These are phyloP conservation scores for Astropecten irregularis DNA, from an alignment of 53 echinoderm and acorn worm genomes.

Conservation along the genomic window DNA sequence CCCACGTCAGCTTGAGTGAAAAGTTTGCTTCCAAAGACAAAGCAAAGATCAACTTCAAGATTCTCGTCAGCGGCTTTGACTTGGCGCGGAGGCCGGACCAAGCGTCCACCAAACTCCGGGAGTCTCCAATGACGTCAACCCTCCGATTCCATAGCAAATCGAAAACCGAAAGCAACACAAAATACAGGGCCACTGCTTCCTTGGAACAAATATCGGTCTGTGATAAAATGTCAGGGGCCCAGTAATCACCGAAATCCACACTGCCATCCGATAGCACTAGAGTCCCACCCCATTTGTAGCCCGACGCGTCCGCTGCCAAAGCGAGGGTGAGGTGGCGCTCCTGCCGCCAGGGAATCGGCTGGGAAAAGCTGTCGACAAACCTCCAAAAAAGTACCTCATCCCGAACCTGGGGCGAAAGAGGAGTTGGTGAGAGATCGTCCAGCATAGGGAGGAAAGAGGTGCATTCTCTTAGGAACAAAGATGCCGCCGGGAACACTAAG, in stretches of 20 bases:
- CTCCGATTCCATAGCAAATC: slow-evolving; percentile 20
- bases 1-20: slow-evolving; percentile 12
- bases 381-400: not conserved
- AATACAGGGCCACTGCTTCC: not conserved
- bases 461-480: slow-evolving; percentile 9
- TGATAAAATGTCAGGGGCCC: not conserved
- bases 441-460: not conserved
- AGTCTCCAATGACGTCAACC: not conserved
- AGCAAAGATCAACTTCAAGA: slow-evolving; percentile 9
- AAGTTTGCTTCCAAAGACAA: slow-evolving; percentile 13
- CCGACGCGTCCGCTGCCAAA: slow-evolving; percentile 1
- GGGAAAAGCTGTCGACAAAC: not conserved
- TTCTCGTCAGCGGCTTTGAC: not conserved
- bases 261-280: not conserved
- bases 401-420: not conserved
- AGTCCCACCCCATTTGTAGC: not conserved
- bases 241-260: not conserved
- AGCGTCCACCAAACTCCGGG: slow-evolving; percentile 3
- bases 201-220: not conserved
- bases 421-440: too few relatives aligned
- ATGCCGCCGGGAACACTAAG: not conserved
- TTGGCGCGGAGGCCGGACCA: slow-evolving; percentile 9
- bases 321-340: not conserved
- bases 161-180: slow-evolving; percentile 10
- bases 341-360: slow-evolving; percentile 1